Evolutionary conservation across 92 coral and sea anemone genomes (phyloP).

Genomic region (Heliopora coerulea): DNA sequence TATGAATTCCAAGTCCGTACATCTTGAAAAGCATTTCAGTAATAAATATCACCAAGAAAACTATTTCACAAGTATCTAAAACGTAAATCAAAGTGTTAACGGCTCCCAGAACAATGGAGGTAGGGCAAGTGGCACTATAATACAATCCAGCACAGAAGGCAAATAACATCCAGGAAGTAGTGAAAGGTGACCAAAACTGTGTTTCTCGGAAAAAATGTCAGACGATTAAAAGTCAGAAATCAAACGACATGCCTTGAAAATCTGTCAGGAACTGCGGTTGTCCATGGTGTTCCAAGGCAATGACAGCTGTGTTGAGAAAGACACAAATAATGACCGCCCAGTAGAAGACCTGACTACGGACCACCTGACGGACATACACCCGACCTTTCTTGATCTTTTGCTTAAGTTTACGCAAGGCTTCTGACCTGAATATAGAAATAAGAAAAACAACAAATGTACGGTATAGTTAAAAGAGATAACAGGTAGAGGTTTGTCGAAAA

Average conservation of each 20-base stretch:
- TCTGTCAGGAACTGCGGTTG: constrained; percentile 71
- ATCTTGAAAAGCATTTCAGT: constrained; percentile 92
- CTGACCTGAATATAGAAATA: constrained; percentile 39
- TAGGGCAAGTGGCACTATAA: no score
- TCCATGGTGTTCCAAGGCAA: constrained; percentile 81
- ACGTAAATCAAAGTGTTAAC: not conserved
- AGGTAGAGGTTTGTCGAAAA: no score
- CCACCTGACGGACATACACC: constrained; percentile 63
- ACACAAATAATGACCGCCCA: constrained; percentile 96
- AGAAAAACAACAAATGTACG: no score
- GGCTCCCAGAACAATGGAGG: no score
- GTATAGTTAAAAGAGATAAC: no score
- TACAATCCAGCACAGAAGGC: no score
- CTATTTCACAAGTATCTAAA: constrained; percentile 73
- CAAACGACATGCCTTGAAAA: constrained; percentile 71
- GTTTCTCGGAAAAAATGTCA: not conserved
- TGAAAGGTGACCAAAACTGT: no score
- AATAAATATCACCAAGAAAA: constrained; percentile 84
- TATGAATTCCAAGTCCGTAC: constrained; percentile 79
- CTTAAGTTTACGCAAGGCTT: constrained; percentile 65
- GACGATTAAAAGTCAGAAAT: no score
- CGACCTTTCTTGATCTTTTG: constrained; percentile 72
- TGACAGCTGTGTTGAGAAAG: constrained; percentile 82
- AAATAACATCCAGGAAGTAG: no score
- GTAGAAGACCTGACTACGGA: constrained; percentile 84